Conservation (phyloP, 1,140 invertebrate species). For the Wasmannia auropunctata region DNA sequence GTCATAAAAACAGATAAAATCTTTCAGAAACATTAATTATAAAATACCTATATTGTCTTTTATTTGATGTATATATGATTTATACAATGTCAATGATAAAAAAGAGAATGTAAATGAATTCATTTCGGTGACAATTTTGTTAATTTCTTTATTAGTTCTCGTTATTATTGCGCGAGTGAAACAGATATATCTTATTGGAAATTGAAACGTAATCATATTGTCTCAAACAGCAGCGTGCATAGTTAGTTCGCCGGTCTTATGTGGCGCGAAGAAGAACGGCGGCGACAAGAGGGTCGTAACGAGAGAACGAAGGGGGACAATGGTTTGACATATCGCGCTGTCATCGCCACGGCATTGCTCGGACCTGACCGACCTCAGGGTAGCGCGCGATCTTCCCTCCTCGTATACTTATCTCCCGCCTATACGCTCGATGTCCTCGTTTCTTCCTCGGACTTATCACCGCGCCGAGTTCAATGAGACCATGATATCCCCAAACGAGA, state of each 20-base stretch:
- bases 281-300: slow-evolving; percentile 55
- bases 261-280: slow-evolving; percentile 64
- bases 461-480: slow-evolving; percentile 64
- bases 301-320: slow-evolving; percentile 72
- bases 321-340: slow-evolving; percentile 80
- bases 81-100: background rate
- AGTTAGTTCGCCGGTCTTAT: slow-evolving; percentile 57
- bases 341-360: slow-evolving; percentile 74
- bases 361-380: slow-evolving; percentile 60
- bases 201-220: slow-evolving; percentile 30
- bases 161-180: background rate
- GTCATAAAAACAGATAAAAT: background rate
- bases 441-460: slow-evolving; percentile 69
- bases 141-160: no score
- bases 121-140: no score
- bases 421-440: slow-evolving; percentile 61
- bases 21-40: background rate
- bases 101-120: no score
- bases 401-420: slow-evolving; percentile 69
- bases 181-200: background rate
- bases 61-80: background rate
- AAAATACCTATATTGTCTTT: background rate
- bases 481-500: slow-evolving; percentile 63
- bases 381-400: slow-evolving; percentile 14
- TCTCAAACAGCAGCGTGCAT: slow-evolving; percentile 15